Evolutionary conservation across 2,888 invertebrate species (phyloP), one percentile per base, ranked within the genome.

Genomic region (Leucophenga montana): DNA sequence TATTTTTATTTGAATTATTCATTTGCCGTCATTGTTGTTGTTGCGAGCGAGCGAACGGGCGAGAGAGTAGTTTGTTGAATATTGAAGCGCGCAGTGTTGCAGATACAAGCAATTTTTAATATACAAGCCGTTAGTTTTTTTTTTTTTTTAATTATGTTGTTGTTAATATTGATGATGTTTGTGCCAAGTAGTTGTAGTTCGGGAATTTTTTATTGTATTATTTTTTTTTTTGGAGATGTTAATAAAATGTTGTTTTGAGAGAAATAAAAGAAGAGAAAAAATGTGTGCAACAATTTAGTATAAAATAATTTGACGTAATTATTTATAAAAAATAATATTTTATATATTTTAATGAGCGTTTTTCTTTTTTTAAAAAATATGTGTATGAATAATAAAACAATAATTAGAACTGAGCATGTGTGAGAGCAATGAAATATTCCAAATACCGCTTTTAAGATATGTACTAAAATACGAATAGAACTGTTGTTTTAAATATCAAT

Each of bases 281-380:
- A 82, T 83, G 81, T 79, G 84, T 79, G 83, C 83, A 80, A 72
- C 74, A 84, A 82, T 81, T 82, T 84, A 84, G 83, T 84, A 73
- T 31, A 76, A 61, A 76, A 75, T 76, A 73, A 76, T 82, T 82
- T 27, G 16, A 13, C 48, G 3, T 61, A 61, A 11, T 18, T 61
- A 13, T 61, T 39, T 14, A 39, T 18, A 13, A 39, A 61, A 61
- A 33, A 61, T 39, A 39, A 39, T n/a, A n/a, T n/a, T n/a, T 3
- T 39, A 39, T 39, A 39, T 39, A 39, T 39, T 39, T 39, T 11
- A 39, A 39, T 39, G 39, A 39, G 11, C 39, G 3, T 39, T 39
- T 39, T 39, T 39, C 8, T 39, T 39, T 39, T 39, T 39, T 39
- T 39, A 11, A 39, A 39, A 1, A n/a, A n/a, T n/a, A 39, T 39